Base-by-base conservation (phyloP, 2,113 vertebrate species). In the Neodontobutis hainanensis region DNA sequence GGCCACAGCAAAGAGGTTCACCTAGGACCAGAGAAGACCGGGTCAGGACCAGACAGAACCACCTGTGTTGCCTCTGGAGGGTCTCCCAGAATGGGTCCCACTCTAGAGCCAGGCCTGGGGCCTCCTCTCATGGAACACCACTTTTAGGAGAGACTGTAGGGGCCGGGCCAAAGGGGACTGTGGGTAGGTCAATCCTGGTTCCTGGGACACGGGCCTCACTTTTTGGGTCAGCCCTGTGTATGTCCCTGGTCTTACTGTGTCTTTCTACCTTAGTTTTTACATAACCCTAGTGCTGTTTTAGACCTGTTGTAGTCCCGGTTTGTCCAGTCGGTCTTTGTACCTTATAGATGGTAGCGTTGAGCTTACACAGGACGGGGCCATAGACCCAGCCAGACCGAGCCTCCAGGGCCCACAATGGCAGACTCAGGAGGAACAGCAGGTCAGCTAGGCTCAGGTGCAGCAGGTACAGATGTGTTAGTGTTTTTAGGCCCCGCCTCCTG, bases 331-430 rank as follows among this genome's bases (percentile, higher is more conserved):
- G 19, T 27, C 11, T 46, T 14, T 11, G 10, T 7, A 12, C 44
- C 84, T 95, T 95, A 80, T 96, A 97, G 73, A 92, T 49, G 53
- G 91, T 91, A 0, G 91, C 92, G 67, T 93, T 91, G 0, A 92
- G 8, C 70, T 94, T 96, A 82, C 96, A 98, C 77, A 93, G 45
- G 10, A 65, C 15, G 3, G 75, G 43, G 38, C 92, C 90, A 4
- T 96, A 95, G 6, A 36, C 76, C 96, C 96, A 97, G 50, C 93
- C 88, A 0, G 68, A 8, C 0, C 81, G 75, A 0, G 94, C 93
- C 0, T 95, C 92, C 0, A 78, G 72, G 0, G 95, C 95, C 96
- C 95, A 97, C 84, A 98, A 91, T 0, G 96, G 96, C 16, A 98
- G 90, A 0, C 95, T 95, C 70, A 88, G 62, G 1, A 97, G 89